These are phyloP conservation scores for Drosophila stalkeri DNA, from an alignment of 2,888 invertebrate genomes.

Conservation along the genomic window DNA sequence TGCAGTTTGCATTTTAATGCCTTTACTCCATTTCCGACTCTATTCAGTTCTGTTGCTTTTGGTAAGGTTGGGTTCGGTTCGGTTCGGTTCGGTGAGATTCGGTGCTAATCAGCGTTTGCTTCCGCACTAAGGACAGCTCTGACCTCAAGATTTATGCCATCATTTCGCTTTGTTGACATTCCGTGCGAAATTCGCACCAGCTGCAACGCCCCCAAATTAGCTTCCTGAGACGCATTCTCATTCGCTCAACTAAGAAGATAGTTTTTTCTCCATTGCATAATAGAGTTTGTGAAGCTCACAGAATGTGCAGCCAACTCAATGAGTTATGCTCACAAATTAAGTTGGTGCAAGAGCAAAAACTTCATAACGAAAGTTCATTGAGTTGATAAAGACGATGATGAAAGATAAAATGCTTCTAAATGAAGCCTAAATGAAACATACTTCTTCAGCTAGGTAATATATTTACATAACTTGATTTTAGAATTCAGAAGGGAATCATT, in stretches of 20 bases:
- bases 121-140: constrained; percentile 40
- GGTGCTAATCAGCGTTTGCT: constrained; percentile 56
- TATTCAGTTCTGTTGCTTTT: too few relatives aligned
- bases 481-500: too few relatives aligned
- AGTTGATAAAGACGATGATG: neutral
- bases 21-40: constrained; percentile 53
- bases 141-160: constrained; percentile 54
- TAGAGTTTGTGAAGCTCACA: neutral
- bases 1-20: constrained; percentile 62
- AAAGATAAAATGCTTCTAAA: neutral
- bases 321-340: neutral
- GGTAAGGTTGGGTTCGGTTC: neutral
- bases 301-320: neutral
- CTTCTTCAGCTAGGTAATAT: neutral
- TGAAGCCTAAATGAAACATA: neutral
- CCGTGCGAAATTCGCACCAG: constrained; percentile 49
- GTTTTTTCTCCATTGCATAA: neutral
- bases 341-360: neutral
- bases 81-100: constrained; percentile 1
- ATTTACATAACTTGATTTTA: neutral
- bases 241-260: neutral
- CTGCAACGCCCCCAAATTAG: constrained; percentile 46
- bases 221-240: constrained; percentile 18
- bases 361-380: neutral
- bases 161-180: constrained; percentile 50